A percentile compares a stretch with the other conserved stretches of the same genome.
These are phyloP conservation scores for Percopsis transmontana DNA, from an alignment of 2,113 vertebrate genomes.

Conservation along the genomic window DNA sequence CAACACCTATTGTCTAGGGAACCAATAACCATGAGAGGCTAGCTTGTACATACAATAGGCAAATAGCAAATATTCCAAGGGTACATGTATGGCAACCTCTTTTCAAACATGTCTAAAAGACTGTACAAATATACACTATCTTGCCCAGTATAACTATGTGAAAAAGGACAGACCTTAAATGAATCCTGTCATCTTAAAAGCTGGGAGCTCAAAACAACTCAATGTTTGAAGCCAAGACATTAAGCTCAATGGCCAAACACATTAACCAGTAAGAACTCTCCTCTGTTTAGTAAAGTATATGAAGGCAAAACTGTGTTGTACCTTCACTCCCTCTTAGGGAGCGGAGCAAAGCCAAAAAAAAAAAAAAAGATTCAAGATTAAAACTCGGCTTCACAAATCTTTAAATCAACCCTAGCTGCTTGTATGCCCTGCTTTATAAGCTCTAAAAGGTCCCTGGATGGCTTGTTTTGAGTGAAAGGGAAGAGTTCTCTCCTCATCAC, in stretches of 20 bases:
- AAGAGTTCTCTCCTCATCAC: conserved; percentile 18
- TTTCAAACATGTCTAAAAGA: conserved; percentile 96
- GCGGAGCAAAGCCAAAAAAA: background rate
- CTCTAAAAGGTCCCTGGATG: conserved; percentile 56
- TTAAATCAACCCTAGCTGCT: conserved; percentile 59
- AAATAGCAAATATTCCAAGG: conserved; percentile 84
- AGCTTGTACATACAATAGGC: conserved; percentile 86
- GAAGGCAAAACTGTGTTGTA: conserved; percentile 65
- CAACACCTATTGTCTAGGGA: conserved; percentile 91
- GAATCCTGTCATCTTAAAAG: conserved; percentile 57
- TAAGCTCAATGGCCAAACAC: conserved; percentile 71
- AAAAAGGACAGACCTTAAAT: conserved; percentile 75
- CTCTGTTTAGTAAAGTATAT: conserved; percentile 64
- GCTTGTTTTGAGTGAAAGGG: conserved; percentile 58
- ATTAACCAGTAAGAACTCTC: conserved; percentile 53
- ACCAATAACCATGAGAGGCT: conserved; percentile 93
- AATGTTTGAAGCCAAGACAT: conserved; percentile 67
- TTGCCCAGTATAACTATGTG: conserved; percentile 89
- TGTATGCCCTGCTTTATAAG: conserved; percentile 27
- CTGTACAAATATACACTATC: conserved; percentile 99
- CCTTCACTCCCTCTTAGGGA: conserved; percentile 16
- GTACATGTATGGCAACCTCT: conserved; percentile 88
- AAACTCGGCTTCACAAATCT: conserved; percentile 50
- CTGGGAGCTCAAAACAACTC: conserved; percentile 74
- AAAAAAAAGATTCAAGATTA: conserved; percentile 12